Evolutionary conservation across 2,797 vertebrate genomes (phyloP).

Genomic region (Halcyon smyrnensis): DNA sequence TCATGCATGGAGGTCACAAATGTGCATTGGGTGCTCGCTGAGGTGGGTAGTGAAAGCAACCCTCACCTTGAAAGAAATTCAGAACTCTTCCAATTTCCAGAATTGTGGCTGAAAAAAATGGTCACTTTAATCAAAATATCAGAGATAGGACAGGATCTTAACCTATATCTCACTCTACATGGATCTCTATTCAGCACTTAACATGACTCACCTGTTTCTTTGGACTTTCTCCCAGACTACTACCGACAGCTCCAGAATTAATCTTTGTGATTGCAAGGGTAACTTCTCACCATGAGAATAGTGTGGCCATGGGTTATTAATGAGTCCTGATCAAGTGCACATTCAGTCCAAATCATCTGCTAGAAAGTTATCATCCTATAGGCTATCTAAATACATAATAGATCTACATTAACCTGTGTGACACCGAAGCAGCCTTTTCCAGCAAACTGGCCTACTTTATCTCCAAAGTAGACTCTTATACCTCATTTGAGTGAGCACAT

Average conservation of each 20-base stretch:
- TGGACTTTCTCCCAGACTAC: background rate
- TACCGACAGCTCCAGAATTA: slow-evolving; percentile 23
- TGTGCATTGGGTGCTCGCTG: background rate
- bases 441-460: slow-evolving; percentile 66
- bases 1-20: background rate
- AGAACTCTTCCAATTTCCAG: background rate
- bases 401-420: slow-evolving; percentile 70
- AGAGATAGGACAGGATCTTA: background rate
- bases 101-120: background rate
- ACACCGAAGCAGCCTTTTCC: slow-evolving; percentile 56
- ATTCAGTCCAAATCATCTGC: slow-evolving; percentile 56
- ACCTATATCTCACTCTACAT: background rate
- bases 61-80: background rate
- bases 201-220: background rate
- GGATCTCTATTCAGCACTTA: background rate
- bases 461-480: slow-evolving; percentile 66
- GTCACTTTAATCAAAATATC: background rate
- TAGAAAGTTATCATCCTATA: slow-evolving; percentile 62
- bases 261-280: slow-evolving; percentile 33
- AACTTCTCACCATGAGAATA: background rate
- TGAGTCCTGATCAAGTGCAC: slow-evolving; percentile 62
- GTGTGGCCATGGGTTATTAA: slow-evolving; percentile 31
- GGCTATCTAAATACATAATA: slow-evolving; percentile 70
- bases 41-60: background rate
- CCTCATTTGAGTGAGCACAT: slow-evolving; percentile 68